Base-by-base conservation (phyloP, 2,113 vertebrate species). In the Asarcornis scutulata region DNA sequence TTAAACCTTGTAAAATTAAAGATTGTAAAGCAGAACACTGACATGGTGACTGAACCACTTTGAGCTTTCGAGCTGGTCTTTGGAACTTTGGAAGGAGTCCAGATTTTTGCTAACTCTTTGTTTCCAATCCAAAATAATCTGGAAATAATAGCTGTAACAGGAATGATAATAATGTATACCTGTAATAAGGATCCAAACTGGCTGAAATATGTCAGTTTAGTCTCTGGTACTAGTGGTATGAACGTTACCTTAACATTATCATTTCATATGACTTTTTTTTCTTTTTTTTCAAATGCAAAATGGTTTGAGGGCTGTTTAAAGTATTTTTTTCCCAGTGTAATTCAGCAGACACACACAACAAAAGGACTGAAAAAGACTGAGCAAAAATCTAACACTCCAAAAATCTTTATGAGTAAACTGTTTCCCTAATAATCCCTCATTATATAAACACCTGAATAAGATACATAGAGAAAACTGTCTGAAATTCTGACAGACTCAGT, bases 91-190 rank as follows among this genome's bases (percentile, higher is more conserved):
- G 94, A 79, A 87, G 29, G 63, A 83, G 18, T 91, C 89, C 93
- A 96, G n/a, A 58, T 55, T 95, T 93, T 90, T 92, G 13, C 74
- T 93, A 93, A 76, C 4, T 69, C 89, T 94, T 95, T 95, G 79
- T 94, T 96, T 97, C 78, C 87, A 81, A 91, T 90, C 75, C 79
- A 86, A 89, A 92, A 87, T 96, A 93, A 91, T 89, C 80, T 83
- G 93, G 86, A 96, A 96, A 77, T 73, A 86, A 81, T 94, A 92
- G 63, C 83, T 95, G 77, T 77, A 89, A 85, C 50, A 86, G 77
- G 81, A 92, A 86, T 29, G 6, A 74, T 82, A 89, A 58, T 91
- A 72, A 80, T 46, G 40, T 83, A 78, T 83, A 93, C 64, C 76
- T 76, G 75, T 86, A 92, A 76, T 66, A 71, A 87, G 46, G 76